A percentile compares a stretch with the other conserved stretches of the same genome.
Conservation (phyloP, 2,113 vertebrate genomes). For the Serranochromis macrocephalus region DNA sequence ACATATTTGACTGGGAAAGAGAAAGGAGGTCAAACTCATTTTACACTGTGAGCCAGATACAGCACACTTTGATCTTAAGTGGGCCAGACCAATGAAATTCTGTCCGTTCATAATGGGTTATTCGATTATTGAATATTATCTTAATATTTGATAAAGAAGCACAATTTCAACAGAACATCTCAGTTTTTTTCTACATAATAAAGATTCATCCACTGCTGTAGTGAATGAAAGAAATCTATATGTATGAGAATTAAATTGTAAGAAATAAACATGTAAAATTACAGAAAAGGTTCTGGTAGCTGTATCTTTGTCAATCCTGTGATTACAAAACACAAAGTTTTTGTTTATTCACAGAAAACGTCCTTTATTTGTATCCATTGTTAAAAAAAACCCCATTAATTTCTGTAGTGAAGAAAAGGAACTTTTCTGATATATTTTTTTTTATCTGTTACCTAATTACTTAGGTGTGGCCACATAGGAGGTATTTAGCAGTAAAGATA, state of each 20-base stretch:
- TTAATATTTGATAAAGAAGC: neutral
- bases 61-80: neutral
- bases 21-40: neutral
- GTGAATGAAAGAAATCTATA: neutral
- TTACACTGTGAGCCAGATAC: neutral
- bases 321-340: neutral
- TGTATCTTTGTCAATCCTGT: neutral
- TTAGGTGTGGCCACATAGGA: neutral
- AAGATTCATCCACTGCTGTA: neutral
- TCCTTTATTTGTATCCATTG: neutral
- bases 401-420: neutral
- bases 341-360: neutral
- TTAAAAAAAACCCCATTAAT: accelerated
- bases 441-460: neutral
- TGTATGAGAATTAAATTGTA: neutral
- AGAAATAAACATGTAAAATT: neutral
- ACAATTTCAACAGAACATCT: neutral
- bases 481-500: neutral
- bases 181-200: neutral
- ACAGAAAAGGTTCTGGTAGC: neutral
- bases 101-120: neutral
- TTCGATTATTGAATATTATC: neutral
- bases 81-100: neutral
- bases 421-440: neutral
- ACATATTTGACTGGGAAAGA: neutral